A percentile compares a stretch with the other conserved stretches of the same genome.
phyloP scores from a whole-genome alignment of 2,888 invertebrate genomes.

The Oxycera nigricornis region DNA sequence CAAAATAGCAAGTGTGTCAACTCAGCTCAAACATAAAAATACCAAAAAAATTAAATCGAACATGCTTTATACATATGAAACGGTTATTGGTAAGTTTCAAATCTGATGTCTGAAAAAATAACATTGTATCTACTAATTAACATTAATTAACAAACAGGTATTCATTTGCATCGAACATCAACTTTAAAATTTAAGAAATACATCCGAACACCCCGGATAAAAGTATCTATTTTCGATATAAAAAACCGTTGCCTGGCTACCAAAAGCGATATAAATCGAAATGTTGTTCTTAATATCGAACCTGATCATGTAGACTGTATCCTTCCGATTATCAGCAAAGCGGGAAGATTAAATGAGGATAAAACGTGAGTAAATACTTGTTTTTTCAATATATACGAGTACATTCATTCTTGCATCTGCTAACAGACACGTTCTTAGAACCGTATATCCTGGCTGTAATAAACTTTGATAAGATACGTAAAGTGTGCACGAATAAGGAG shows the following conservation, averaged over 20 bases:
- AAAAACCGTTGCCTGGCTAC: conserved; percentile 14
- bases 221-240: conserved; percentile 38
- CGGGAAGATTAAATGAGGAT: conserved; percentile 22
- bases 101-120: too few species aligned
- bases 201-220: conserved; percentile 30
- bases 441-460: too few species aligned
- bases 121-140: too few species aligned
- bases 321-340: conserved; percentile 42
- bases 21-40: neutral
- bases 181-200: conserved; percentile 40
- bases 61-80: conserved; percentile 4
- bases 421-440: too few species aligned
- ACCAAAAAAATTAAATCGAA: neutral
- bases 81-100: conserved; percentile 8
- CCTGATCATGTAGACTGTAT: conserved; percentile 40
- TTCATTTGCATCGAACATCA: conserved; percentile 34
- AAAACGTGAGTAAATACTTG: conserved; percentile 29
- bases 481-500: too few species aligned
- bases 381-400: too few species aligned
- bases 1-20: neutral
- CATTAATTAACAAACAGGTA: conserved; percentile 25
- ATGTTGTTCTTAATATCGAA: conserved; percentile 41
- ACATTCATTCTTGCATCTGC: too few species aligned
- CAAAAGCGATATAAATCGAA: conserved; percentile 32
- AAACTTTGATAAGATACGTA: too few species aligned